Evolutionary conservation across 1,140 invertebrate species (phyloP).

Genomic region (Bombus fervidus): DNA sequence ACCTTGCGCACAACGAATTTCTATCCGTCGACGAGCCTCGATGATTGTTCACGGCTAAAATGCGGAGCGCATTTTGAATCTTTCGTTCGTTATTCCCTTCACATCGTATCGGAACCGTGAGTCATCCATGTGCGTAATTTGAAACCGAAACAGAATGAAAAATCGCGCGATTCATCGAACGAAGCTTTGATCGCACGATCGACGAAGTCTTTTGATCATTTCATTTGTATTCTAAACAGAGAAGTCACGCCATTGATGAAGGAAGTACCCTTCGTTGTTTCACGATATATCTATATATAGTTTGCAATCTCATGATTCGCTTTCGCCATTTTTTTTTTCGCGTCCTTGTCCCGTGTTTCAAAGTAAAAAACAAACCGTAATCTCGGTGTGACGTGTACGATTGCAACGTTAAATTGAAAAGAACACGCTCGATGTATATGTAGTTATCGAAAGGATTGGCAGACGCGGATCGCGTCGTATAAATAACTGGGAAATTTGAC

Average conservation of each 20-base stretch:
- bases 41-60: no score
- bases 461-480: not conserved
- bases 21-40: no score
- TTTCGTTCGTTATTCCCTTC: not conserved
- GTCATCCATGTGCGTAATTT: not conserved
- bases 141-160: not conserved
- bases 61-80: not conserved
- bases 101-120: not conserved
- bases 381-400: no score
- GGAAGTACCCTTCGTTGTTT: not conserved
- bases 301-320: not conserved
- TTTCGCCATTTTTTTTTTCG: not conserved
- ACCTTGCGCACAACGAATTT: no score
- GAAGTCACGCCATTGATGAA: not conserved
- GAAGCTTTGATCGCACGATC: not conserved
- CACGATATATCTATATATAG: no score
- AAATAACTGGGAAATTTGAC: constrained; percentile 4
- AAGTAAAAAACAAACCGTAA: no score
- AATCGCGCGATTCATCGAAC: not conserved
- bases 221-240: constrained; percentile 8
- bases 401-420: not conserved
- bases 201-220: not conserved
- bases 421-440: not conserved
- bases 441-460: not conserved
- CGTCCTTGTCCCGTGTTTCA: no score